phyloP scores from a whole-genome alignment of 2,888 invertebrate genomes.

The Piscicola geometra region DNA sequence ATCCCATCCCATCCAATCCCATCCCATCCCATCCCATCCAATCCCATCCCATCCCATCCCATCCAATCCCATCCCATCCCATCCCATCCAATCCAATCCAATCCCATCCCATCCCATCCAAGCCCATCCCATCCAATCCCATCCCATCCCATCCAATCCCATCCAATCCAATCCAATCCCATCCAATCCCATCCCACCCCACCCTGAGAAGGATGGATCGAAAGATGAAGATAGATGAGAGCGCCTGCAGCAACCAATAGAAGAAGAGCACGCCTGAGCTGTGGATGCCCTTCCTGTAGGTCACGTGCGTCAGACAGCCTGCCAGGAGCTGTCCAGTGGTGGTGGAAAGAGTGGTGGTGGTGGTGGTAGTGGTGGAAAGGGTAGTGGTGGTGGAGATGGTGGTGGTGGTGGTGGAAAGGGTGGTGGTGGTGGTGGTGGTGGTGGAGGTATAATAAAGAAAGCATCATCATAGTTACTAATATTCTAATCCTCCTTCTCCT shows the following conservation, averaged over 20 bases:
- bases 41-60: no score
- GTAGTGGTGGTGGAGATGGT: not conserved
- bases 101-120: no score
- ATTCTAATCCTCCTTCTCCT: no score
- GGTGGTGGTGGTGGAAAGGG: not conserved
- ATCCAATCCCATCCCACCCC: no score
- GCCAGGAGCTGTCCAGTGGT: constrained; percentile 36
- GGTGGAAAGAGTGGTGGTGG: not conserved
- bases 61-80: no score
- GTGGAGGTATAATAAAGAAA: no score
- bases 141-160: no score
- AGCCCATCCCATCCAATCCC: no score
- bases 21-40: no score
- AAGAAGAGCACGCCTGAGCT: constrained; percentile 40
- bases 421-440: not conserved
- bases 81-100: no score
- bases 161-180: no score
- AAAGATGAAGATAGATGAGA: constrained; percentile 35
- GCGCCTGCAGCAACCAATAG: constrained; percentile 39
- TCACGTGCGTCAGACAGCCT: constrained; percentile 35
- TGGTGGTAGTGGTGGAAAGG: not conserved
- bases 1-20: no score
- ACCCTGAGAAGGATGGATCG: constrained; percentile 35
- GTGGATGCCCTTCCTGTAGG: constrained; percentile 38
- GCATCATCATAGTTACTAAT: not conserved